phyloP scores from a whole-genome alignment of 2,797 vertebrate genomes.

The Pangasius mekongensis region DNA sequence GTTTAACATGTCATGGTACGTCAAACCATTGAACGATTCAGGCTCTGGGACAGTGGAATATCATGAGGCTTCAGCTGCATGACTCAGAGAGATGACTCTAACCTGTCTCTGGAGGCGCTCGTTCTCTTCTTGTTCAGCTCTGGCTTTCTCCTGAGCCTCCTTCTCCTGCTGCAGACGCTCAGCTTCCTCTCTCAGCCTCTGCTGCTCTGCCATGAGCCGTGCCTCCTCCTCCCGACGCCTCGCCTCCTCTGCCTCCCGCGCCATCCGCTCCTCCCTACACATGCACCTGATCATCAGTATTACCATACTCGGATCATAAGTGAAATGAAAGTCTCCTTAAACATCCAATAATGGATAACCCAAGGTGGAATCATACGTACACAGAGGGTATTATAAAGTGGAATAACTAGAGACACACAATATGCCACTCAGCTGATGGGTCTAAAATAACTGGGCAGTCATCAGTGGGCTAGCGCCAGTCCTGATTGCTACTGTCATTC shows the following conservation, averaged over 20 bases:
- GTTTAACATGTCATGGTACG: background rate
- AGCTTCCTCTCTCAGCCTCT: constrained; percentile 73
- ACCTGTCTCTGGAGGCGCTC: constrained; percentile 92
- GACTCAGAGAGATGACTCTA: background rate
- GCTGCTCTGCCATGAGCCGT: constrained; percentile 76
- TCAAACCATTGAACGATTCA: background rate
- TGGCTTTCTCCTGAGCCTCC: constrained; percentile 84
- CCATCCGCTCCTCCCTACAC: constrained; percentile 77
- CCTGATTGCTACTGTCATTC: constrained; percentile 38
- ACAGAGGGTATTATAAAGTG: background rate
- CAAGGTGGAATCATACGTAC: constrained; percentile 67
- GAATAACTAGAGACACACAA: background rate
- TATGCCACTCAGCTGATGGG: background rate
- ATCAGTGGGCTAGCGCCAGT: constrained; percentile 12
- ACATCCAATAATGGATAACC: constrained; percentile 46
- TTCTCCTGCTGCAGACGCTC: constrained; percentile 81
- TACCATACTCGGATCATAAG: background rate
- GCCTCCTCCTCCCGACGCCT: constrained; percentile 82
- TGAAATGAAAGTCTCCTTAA: background rate
- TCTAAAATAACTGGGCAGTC: constrained; percentile 52
- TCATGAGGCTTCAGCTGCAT: background rate
- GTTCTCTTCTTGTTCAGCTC: constrained; percentile 85
- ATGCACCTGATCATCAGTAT: background rate
- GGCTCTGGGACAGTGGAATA: background rate
- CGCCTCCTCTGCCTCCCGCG: constrained; percentile 81